Conservation (phyloP, 1,140 invertebrate genomes). For the Nephila pilipes region DNA sequence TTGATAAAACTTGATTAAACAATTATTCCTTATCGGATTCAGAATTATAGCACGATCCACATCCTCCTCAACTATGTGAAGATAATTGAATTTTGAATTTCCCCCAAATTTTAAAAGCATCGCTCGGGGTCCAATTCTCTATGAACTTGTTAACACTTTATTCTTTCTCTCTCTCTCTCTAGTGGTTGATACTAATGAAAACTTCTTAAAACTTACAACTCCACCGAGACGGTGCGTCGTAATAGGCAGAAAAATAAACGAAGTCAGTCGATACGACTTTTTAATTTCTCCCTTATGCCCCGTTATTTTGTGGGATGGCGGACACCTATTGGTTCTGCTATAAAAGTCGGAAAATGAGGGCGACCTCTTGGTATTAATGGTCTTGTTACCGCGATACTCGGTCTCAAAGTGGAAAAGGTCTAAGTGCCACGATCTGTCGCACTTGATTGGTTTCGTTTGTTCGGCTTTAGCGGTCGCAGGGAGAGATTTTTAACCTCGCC, state of each 20-base stretch:
- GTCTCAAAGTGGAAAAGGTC: neutral
- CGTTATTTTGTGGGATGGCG: neutral
- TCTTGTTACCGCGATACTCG: neutral
- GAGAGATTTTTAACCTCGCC: constrained; percentile 1
- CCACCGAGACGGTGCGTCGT: neutral
- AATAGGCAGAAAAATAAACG: constrained; percentile 14
- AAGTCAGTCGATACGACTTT: neutral
- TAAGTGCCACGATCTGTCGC: constrained; percentile 15
- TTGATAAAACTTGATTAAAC: too few relatives aligned
- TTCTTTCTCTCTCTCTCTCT: too few relatives aligned
- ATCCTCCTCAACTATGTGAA: neutral
- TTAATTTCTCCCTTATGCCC: neutral
- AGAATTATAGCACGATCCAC: neutral
- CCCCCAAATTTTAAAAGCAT: neutral
- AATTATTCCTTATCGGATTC: too few relatives aligned
- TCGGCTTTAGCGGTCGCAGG: constrained; percentile 11
- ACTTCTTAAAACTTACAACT: neutral
- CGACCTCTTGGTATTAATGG: constrained; percentile 4
- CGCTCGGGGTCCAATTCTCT: neutral
- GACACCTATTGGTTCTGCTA: neutral
- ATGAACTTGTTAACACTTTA: constrained; percentile 1
- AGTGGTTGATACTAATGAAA: neutral
- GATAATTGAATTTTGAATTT: constrained; percentile 6
- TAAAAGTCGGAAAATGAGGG: constrained; percentile 22
- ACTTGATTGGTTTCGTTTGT: constrained; percentile 16